phyloP scores from a whole-genome alignment of 2,797 vertebrate genomes.

The Carapus acus region DNA sequence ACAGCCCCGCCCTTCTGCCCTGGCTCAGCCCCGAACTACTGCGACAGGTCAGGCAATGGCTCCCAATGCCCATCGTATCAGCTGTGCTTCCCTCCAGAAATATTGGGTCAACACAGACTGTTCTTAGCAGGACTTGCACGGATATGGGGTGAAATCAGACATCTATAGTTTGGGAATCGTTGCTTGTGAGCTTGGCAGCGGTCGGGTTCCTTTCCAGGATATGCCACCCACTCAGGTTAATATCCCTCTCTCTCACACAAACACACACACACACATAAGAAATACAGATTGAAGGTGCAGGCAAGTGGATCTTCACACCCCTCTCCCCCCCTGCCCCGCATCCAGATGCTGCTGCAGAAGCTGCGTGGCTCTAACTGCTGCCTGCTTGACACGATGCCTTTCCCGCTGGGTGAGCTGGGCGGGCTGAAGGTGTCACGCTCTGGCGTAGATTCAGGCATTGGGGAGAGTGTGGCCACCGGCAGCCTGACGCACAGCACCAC shows the following conservation, averaged over 20 bases:
- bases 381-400: constrained; percentile 80
- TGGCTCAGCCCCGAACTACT: constrained; percentile 98
- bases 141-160: constrained; percentile 95
- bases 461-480: constrained; percentile 83
- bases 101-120: not conserved
- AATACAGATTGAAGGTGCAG: no score
- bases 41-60: constrained; percentile 79
- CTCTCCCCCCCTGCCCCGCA: not conserved
- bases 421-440: constrained; percentile 89
- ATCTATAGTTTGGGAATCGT: constrained; percentile 97
- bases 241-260: not conserved
- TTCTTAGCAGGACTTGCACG: constrained; percentile 83
- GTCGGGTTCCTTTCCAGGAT: constrained; percentile 91
- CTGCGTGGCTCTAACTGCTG: constrained; percentile 85
- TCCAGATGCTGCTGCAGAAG: constrained; percentile 95
- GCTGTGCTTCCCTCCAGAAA: not conserved
- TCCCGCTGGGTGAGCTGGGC: constrained; percentile 80
- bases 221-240: constrained; percentile 92
- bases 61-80: not conserved
- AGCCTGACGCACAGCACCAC: constrained; percentile 81
- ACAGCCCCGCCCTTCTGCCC: constrained; percentile 89
- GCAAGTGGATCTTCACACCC: no score
- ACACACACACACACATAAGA: not conserved
- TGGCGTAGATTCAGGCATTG: constrained; percentile 92
- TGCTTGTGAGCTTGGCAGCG: constrained; percentile 93